Percentiles rank a stretch among this genome's conserved stretches.
Conservation (phyloP, 2,888 invertebrate genomes). For the Bellardia bayeri region DNA sequence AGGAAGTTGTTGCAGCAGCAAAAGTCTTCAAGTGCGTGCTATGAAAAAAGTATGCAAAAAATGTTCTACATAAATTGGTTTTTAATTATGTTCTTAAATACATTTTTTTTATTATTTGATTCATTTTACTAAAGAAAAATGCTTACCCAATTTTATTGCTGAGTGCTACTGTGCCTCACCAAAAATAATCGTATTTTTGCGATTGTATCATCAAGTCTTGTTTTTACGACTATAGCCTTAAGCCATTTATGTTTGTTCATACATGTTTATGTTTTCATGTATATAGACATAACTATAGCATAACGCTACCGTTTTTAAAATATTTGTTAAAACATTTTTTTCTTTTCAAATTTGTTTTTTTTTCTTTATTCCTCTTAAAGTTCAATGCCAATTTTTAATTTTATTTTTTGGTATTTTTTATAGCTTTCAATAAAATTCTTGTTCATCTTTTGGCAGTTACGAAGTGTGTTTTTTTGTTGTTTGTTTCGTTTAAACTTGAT, state of each 20-base stretch:
- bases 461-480: conserved; percentile 51
- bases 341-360: conserved; percentile 73
- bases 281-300: conserved; percentile 40
- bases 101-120: no score
- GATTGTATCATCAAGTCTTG: conserved; percentile 19
- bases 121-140: background rate
- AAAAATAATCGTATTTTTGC: background rate
- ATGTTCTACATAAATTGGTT: no score
- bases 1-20: no score
- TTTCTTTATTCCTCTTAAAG: conserved; percentile 75
- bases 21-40: no score
- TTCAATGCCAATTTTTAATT: conserved; percentile 79
- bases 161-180: conserved; percentile 11
- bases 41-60: no score
- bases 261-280: conserved; percentile 1
- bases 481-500: conserved; percentile 47
- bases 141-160: background rate
- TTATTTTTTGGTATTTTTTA: conserved; percentile 65
- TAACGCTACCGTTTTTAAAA: conserved; percentile 77
- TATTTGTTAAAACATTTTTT: conserved; percentile 75
- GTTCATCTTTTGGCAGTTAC: conserved; percentile 36
- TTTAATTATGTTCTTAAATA: no score
- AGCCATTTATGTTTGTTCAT: conserved; percentile 24
- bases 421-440: conserved; percentile 38
- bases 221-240: conserved; percentile 31